Evolutionary conservation across 2,797 vertebrate species (phyloP).

Genomic region (Epinephelus awoara): DNA sequence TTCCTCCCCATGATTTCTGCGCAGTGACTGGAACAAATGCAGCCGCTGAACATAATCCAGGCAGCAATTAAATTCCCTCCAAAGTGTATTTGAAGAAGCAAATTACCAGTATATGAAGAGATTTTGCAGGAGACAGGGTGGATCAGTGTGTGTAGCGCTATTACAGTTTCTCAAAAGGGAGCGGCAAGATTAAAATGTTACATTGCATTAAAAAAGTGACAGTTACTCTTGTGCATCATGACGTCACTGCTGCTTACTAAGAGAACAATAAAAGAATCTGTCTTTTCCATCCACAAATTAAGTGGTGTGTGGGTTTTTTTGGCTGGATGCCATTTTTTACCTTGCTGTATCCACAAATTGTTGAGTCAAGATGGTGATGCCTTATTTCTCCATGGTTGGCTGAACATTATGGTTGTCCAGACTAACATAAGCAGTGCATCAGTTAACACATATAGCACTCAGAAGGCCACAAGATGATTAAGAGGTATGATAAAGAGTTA

Average conservation of each 20-base stretch:
- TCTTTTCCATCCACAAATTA: not conserved
- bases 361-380: no score
- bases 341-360: no score
- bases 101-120: slow-evolving; percentile 10
- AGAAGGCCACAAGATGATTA: no score
- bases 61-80: slow-evolving; percentile 9
- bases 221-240: not conserved
- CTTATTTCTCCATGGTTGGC: no score
- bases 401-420: no score
- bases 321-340: no score
- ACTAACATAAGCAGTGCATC: no score
- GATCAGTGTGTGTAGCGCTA: not conserved
- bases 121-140: slow-evolving; percentile 13
- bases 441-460: no score
- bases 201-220: not conserved
- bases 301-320: not conserved
- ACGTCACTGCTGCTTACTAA: not conserved
- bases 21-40: slow-evolving; percentile 13
- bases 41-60: slow-evolving; percentile 20
- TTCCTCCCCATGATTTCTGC: slow-evolving; percentile 1
- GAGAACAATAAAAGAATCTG: not conserved
- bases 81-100: slow-evolving; percentile 24
- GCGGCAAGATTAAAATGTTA: slow-evolving; percentile 27
- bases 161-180: slow-evolving; percentile 16
- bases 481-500: no score